phyloP scores from a whole-genome alignment of 2,113 vertebrate species.

The Pampusana beccarii region DNA sequence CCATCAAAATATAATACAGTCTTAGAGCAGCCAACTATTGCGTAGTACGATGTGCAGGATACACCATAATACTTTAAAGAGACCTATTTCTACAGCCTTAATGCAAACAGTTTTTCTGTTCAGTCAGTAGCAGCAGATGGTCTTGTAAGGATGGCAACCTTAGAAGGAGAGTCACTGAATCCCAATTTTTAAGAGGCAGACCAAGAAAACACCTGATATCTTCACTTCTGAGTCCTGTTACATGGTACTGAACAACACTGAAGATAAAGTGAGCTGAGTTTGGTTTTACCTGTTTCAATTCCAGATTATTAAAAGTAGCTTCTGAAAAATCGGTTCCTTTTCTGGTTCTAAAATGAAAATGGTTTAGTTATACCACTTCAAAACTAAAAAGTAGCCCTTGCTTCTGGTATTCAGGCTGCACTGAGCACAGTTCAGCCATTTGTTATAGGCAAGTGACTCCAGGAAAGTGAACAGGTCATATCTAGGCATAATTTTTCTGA shows the following conservation, averaged over 20 bases:
- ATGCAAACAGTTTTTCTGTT: background rate
- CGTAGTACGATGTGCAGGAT: background rate
- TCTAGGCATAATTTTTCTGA: background rate
- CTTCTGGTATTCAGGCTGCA: background rate
- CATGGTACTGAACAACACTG: background rate
- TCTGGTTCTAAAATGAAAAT: background rate
- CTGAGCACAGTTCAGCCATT: background rate
- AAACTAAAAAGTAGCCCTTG: background rate
- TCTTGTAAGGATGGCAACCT: background rate
- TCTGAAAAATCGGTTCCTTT: background rate
- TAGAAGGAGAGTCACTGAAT: background rate
- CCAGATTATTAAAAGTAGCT: background rate
- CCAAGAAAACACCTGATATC: background rate
- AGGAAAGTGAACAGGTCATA: background rate
- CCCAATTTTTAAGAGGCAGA: background rate
- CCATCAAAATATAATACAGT: background rate
- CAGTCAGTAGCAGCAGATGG: background rate
- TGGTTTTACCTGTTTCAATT: background rate
- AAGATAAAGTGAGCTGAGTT: background rate
- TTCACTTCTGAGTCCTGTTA: background rate
- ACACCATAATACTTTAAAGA: background rate
- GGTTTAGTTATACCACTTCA: background rate
- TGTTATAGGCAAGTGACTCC: background rate
- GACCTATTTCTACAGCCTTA: rapidly evolving
- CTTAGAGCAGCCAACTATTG: background rate